A percentile compares a stretch with the other conserved stretches of the same genome.
phyloP scores from a whole-genome alignment of 1,140 invertebrate species.

The Asbolus verrucosus region DNA sequence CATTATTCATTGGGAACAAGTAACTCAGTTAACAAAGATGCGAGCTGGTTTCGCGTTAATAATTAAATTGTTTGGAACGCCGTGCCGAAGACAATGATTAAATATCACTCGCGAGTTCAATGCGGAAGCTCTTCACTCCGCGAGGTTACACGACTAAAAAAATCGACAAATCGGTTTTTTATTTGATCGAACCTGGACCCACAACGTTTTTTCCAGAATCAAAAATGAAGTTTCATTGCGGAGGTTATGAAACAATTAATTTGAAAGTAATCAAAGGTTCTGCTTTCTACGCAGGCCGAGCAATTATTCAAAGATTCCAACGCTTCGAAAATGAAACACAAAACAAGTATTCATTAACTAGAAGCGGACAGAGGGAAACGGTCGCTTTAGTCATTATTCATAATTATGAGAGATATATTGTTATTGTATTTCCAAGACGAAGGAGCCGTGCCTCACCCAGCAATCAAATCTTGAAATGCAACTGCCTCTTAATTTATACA shows the following conservation, averaged over 20 bases:
- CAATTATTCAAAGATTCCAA: constrained; percentile 31
- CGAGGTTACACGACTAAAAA: background rate
- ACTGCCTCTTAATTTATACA: constrained; percentile 33
- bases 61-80: constrained; percentile 45
- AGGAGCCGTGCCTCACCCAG: constrained; percentile 8
- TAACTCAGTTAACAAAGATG: constrained; percentile 42
- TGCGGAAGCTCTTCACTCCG: background rate
- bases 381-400: constrained; percentile 46
- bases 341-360: constrained; percentile 44
- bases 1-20: constrained; percentile 47
- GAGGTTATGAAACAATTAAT: constrained; percentile 24
- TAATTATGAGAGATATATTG: constrained; percentile 44
- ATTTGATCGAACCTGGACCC: no score
- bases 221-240: no score
- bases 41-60: constrained; percentile 40
- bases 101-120: constrained; percentile 26
- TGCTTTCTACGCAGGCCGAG: no score
- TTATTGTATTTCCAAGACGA: constrained; percentile 39
- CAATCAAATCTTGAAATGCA: constrained; percentile 4
- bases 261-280: constrained; percentile 21
- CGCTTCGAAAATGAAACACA: constrained; percentile 37
- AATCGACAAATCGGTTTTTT: background rate
- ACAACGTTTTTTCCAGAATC: no score
- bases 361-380: constrained; percentile 44
- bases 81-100: constrained; percentile 19